phyloP scores from a whole-genome alignment of 2,888 invertebrate genomes.

The Thereva nobilitata region DNA sequence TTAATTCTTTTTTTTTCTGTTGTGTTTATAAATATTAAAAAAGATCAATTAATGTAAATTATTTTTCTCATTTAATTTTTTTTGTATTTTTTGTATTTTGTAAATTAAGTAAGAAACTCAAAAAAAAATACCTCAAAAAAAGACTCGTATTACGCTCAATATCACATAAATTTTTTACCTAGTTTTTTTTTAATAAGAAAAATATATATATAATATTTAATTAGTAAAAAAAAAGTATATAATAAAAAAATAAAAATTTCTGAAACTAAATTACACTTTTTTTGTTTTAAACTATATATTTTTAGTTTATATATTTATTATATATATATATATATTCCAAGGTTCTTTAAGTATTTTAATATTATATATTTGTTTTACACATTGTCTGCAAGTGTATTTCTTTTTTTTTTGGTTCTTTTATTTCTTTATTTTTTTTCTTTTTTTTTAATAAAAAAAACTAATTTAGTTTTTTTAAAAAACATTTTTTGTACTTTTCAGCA shows the following conservation, averaged over 20 bases:
- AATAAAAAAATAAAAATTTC: no score
- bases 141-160: slow-evolving; percentile 39
- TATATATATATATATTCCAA: slow-evolving; percentile 4
- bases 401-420: neutral
- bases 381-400: slow-evolving; percentile 62
- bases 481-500: slow-evolving; percentile 20
- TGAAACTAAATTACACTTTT: neutral
- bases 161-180: slow-evolving; percentile 34
- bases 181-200: slow-evolving; percentile 12
- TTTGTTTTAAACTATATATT: neutral
- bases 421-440: neutral
- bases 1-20: no score
- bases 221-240: slow-evolving; percentile 8
- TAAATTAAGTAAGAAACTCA: no score
- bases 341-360: slow-evolving; percentile 39
- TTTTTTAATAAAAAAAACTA: no score
- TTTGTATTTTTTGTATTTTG: no score
- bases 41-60: no score
- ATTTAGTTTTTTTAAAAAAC: neutral
- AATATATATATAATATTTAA: slow-evolving; percentile 24
- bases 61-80: no score
- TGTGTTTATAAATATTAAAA: no score
- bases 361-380: slow-evolving; percentile 53
- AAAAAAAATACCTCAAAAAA: no score
- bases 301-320: neutral